Base-by-base conservation (phyloP, 1,140 invertebrate species). In the Venturia canescens region DNA sequence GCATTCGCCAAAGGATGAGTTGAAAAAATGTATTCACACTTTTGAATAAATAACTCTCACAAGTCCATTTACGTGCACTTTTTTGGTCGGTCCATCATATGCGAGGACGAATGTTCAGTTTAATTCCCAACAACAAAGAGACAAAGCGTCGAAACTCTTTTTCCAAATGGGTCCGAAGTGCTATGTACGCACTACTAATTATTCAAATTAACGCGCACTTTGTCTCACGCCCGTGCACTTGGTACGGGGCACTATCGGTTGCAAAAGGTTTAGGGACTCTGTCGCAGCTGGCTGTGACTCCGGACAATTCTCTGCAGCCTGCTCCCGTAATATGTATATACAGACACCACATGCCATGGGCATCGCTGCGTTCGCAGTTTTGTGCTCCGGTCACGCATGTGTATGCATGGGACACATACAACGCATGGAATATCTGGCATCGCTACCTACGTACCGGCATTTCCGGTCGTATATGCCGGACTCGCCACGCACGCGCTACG, bases 171-270 rank as follows among this genome's bases (percentile, higher is more conserved):
- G 50, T n/a, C n/a, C 50, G 18, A 72, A 60, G 44, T 71, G 34
- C 72, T 29, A 70, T n/a, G n/a, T 70, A 70, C 80, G 80, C 72
- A 66, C 80, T 67, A 80, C 84, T 87, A 89, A 89, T 89, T 89
- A 89, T 89, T 89, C 85, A 89, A 88, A 88, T 88, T 86, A 82
- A 83, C 83, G 84, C 83, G 84, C 81, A 85, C 84, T 82, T 79
- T 84, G 80, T 84, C 53, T 79, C 84, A 83, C 84, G 2, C 50
- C 1, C 16, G n/a, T 53, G n/a, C 16, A 53, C 16, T n/a, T 9
- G 50, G 7, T 53, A 53, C 16, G n/a, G 50, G 18, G 50, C 50
- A 21, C 3, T n/a, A 53, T 53, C 18, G 50, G 18, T 53, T 21
- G 50, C 50, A 3, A n/a, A 53, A 53, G 50, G 18, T 53, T 21